phyloP scores from a whole-genome alignment of 2,113 vertebrate species.

The Corythornis cristatus region DNA sequence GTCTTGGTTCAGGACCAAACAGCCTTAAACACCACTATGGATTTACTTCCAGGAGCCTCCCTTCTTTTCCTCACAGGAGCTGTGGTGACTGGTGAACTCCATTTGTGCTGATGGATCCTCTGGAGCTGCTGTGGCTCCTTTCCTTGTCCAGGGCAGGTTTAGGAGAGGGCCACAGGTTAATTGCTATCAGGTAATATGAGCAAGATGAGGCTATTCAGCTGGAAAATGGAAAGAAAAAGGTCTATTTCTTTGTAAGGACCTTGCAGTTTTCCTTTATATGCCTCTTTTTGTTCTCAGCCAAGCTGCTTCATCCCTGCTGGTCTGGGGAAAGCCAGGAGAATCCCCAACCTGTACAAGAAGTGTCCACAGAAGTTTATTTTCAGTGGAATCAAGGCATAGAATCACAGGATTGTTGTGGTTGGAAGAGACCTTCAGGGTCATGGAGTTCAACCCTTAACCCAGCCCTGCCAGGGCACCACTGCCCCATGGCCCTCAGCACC shows the following conservation, averaged over 20 bases:
- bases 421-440: background rate
- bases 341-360: background rate
- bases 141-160: background rate
- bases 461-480: background rate
- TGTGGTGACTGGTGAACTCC: rapidly evolving
- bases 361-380: background rate
- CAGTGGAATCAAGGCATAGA: background rate
- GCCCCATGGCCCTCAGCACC: background rate
- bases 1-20: background rate
- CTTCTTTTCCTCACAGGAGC: background rate
- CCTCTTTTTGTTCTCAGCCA: background rate
- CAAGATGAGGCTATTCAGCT: background rate
- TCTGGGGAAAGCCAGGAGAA: background rate
- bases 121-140: rapidly evolving
- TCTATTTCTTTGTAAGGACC: background rate
- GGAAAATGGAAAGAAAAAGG: background rate
- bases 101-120: rapidly evolving
- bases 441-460: background rate
- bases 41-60: background rate
- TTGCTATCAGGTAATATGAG: background rate
- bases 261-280: background rate
- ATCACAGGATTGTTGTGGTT: background rate
- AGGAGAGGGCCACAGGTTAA: background rate
- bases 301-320: background rate
- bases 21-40: background rate